Percentiles rank a stretch among this genome's conserved stretches.
These are phyloP conservation scores for Aphaenogaster rudis DNA, from an alignment of 1,140 invertebrate genomes.

Conservation along the genomic window DNA sequence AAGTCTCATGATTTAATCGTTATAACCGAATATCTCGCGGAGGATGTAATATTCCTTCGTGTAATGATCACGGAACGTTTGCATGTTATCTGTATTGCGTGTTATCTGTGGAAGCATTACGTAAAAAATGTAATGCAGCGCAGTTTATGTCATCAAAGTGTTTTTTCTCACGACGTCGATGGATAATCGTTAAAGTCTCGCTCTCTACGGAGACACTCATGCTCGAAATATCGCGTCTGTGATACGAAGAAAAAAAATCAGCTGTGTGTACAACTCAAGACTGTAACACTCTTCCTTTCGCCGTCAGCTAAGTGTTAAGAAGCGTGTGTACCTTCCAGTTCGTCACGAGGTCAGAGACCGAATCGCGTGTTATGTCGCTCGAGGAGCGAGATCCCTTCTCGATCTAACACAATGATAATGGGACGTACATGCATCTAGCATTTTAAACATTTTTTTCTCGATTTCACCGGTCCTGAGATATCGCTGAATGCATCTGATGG, in stretches of 20 bases:
- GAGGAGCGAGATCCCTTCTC: background rate
- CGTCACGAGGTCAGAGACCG: background rate
- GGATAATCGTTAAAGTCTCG: constrained; percentile 12
- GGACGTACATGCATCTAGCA: constrained; percentile 42
- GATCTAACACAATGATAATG: constrained; percentile 32
- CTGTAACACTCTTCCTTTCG: constrained; percentile 25
- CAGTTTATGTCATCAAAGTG: background rate
- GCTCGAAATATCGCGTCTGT: constrained; percentile 7
- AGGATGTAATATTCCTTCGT: background rate
- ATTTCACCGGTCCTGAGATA: background rate
- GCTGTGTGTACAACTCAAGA: constrained; percentile 16
- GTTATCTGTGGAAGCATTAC: background rate
- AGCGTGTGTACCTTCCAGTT: background rate
- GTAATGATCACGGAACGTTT: background rate
- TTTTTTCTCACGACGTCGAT: constrained; percentile 1
- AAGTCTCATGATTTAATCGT: background rate
- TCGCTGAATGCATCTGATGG: background rate
- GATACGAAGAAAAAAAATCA: background rate
- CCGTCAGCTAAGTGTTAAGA: background rate
- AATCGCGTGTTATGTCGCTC: background rate
- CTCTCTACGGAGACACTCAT: background rate
- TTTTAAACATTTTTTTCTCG: background rate
- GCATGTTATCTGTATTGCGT: background rate
- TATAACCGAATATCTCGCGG: background rate
- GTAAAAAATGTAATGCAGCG: background rate